Evolutionary conservation across 2,113 vertebrate species (phyloP), one percentile per base, ranked within the genome.

Genomic region (Orycteropus afer): DNA sequence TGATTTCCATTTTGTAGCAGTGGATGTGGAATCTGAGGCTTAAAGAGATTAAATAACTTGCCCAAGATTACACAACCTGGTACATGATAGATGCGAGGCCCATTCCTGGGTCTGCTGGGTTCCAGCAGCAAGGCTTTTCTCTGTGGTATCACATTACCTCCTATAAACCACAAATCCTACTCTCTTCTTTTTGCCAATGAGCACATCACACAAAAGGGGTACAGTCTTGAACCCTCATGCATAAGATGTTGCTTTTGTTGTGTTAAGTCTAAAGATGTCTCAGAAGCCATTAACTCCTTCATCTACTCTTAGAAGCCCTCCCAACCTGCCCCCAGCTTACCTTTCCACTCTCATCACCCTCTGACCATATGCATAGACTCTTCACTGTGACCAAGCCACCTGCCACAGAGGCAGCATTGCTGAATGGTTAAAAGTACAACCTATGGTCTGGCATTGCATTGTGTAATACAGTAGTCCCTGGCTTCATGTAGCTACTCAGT

Each of bases 1-100:
- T 55, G 42, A 61, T 69, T 63, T 47, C 91, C 83, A 63, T 80
- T 51, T 82, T 37, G 20, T 63, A 91, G 59, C n/a, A 69, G 17
- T 51, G 53, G 55, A 80, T 89, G 20, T 45, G 71, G 83, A 89
- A 76, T 51, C 74, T 42, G 20, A 83, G 84, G 61, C 47, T 89
- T 89, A 74, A 92, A 61, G 53, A 95, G 67, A 82, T 94, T 74
- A 71, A 92, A 79, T 55, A 74, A 79, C 73, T 83, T 69, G 17
- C 42, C 53, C 63, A 22, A 76, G 86, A 86, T 92, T 65, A 40
- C 80, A 93, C 45, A 87, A 9, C 77, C n/a, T 67, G 23, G 12
- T 42, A 18, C 25, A 37, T 59, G 69, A 45, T 57, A 4, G 34
- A 55, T 73, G 81, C 51, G 32, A 85, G 47, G 37, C 15, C 86